phyloP scores from a whole-genome alignment of 1,140 invertebrate genomes.

The Eumeta japonica region DNA sequence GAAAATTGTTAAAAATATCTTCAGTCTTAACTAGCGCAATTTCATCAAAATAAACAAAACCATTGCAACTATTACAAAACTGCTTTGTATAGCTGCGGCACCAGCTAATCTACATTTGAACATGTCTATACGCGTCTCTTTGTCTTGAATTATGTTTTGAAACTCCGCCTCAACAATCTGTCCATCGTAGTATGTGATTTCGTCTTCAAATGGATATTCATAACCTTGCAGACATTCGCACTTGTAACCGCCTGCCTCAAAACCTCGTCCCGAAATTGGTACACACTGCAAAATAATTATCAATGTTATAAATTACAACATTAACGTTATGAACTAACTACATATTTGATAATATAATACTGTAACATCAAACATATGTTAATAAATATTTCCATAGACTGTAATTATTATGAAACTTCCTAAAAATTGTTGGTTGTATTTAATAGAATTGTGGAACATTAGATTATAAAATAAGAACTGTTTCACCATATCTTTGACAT shows the following conservation, averaged over 20 bases:
- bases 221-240: conserved; percentile 96
- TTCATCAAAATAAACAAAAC: conserved; percentile 21
- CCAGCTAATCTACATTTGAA: conserved; percentile 89
- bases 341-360: too few species aligned
- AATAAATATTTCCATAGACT: too few species aligned
- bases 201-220: conserved; percentile 95
- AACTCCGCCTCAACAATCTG: conserved; percentile 95
- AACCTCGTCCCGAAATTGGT: conserved; percentile 87
- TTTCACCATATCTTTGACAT: too few species aligned
- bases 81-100: conserved; percentile 63
- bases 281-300: conserved; percentile 74
- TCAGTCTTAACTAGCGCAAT: conserved; percentile 16
- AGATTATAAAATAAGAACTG: too few species aligned
- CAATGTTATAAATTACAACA: too few species aligned
- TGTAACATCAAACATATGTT: too few species aligned
- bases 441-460: too few species aligned
- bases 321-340: too few species aligned
- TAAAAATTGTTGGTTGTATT: too few species aligned
- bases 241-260: conserved; percentile 94
- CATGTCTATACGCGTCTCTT: conserved; percentile 81
- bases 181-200: conserved; percentile 93
- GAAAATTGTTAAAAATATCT: too few species aligned
- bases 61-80: conserved; percentile 30
- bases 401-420: too few species aligned
- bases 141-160: conserved; percentile 76